Base-by-base conservation (phyloP, 2,113 vertebrate species). In the Larimichthys crocea region DNA sequence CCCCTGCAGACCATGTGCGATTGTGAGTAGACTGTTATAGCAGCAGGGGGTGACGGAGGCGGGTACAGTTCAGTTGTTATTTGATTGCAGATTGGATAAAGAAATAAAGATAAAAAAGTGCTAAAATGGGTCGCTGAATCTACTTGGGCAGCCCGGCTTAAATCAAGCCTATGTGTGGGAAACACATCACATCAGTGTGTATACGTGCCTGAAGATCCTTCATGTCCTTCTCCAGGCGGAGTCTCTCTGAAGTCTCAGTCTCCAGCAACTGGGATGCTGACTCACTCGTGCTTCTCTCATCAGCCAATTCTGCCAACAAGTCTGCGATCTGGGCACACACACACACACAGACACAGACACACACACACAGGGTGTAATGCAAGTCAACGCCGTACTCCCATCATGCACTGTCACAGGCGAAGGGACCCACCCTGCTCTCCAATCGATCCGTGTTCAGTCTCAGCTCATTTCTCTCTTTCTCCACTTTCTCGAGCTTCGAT, bases 261-360 rank as follows among this genome's bases (percentile, higher is more conserved):
- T 99, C 98, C 92, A 99, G 94, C 93, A 99, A 93, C 94, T 99
- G 98, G 69, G 98, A 97, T 7, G 97, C 96, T 0, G 98, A 98
- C 92, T 99, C 98, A n/a, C 96, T 96, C 0, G 97, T 96, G 94
- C 97, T 97, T 40, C 98, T 96, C 93, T 99, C 98, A 93, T 99
- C 98, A 0, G 97, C 95, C 78, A 99, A 95, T 95, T 99, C 98
- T 55, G 96, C 96, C 10, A 96, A 95, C 93, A 99, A 94, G 79
- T 99, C 98, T 10, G 97, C 90, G 80, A 99, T 96, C 98, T 99
- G 92, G 31, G 74, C 62, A 70, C 31, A 87, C 52, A 77, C 68
- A 73, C 53, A 31, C 29, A 31, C 31, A 31, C 31, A 26, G 1
- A 50, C 29, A 80, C 19, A 53, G 12, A 69, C 40, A 76, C 26